Evolutionary conservation across 2,888 invertebrate genomes (phyloP).

Genomic region (Platycheirus albimanus): DNA sequence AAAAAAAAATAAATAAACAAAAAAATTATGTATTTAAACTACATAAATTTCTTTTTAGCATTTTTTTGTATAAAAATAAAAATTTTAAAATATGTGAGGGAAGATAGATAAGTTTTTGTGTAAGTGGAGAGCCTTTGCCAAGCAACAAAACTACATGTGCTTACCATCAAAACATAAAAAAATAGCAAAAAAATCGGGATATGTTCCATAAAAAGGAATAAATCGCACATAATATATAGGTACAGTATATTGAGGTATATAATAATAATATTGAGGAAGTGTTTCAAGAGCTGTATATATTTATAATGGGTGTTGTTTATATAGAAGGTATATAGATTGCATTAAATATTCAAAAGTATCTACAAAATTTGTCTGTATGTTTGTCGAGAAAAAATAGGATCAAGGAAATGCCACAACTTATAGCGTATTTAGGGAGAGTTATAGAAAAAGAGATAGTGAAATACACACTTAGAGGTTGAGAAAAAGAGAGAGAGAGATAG

Average conservation of each 20-base stretch:
- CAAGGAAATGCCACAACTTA: conserved; percentile 69
- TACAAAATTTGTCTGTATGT: conserved; percentile 48
- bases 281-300: conserved; percentile 22
- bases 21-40: conserved; percentile 60
- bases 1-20: conserved; percentile 45
- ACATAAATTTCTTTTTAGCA: conserved; percentile 40
- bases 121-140: conserved; percentile 62
- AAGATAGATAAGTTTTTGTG: not conserved
- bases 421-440: conserved; percentile 39
- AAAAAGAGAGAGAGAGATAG: conserved; percentile 42
- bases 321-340: conserved; percentile 7
- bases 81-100: conserved; percentile 16
- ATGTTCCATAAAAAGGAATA: not conserved
- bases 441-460: conserved; percentile 32
- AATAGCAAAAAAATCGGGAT: conserved; percentile 47
- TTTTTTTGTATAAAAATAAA: conserved; percentile 37
- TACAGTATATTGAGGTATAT: not conserved
- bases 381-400: conserved; percentile 41
- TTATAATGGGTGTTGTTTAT: conserved; percentile 6
- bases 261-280: conserved; percentile 5
- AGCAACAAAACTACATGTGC: conserved; percentile 72
- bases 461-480: conserved; percentile 50
- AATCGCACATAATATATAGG: conserved; percentile 33
- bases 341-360: conserved; percentile 49
- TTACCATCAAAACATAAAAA: conserved; percentile 55